Evolutionary conservation across 1,140 invertebrate species (phyloP).

Genomic region (Semibalanus balanoides): DNA sequence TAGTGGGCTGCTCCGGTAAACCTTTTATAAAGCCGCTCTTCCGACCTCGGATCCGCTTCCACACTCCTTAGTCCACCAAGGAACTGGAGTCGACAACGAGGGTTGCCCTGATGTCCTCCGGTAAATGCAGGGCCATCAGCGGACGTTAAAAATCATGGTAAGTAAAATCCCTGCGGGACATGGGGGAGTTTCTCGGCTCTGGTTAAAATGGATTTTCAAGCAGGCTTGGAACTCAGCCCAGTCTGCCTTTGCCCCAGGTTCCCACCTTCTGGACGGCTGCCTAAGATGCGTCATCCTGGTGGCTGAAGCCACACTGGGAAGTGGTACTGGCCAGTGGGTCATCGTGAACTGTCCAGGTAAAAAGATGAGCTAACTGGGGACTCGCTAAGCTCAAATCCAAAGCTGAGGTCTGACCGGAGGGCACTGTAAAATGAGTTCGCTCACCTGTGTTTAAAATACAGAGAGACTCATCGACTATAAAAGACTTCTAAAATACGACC

Average conservation of each 20-base stretch:
- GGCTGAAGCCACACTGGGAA: background rate
- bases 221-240: background rate
- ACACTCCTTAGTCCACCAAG: background rate
- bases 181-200: background rate
- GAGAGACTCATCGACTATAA: no score
- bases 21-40: background rate
- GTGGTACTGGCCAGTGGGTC: background rate
- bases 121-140: background rate
- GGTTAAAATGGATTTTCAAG: background rate
- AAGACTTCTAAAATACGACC: no score
- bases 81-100: no score
- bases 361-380: background rate
- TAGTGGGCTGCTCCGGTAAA: background rate
- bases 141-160: background rate
- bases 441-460: background rate
- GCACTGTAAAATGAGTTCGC: background rate
- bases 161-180: background rate
- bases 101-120: background rate
- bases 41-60: background rate
- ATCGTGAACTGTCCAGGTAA: background rate
- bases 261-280: no score
- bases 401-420: background rate
- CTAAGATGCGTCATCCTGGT: background rate
- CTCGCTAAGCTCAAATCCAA: background rate
- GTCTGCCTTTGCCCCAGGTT: background rate